Base-by-base conservation (phyloP, 2,797 vertebrate genomes). In the Neoniphon sammara region DNA sequence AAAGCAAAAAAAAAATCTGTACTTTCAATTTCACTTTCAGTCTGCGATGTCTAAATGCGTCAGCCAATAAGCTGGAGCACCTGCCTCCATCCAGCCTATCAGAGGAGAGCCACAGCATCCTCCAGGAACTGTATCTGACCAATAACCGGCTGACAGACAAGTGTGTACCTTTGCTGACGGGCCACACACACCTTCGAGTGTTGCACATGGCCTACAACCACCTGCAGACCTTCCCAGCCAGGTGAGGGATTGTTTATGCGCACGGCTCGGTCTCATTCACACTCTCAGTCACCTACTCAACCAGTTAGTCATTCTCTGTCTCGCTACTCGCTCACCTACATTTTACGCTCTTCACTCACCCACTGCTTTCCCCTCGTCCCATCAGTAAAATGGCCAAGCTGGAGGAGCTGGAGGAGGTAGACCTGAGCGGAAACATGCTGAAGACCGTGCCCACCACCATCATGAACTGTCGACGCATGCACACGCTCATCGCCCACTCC, bases 341-440 rank as follows among this genome's bases (percentile, higher is more conserved):
- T 49, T 54, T 34, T 53, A 25, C 1, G 6, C 10, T 11, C 17
- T 36, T 3, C 4, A 18, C 70, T 67, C 5, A 46, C 44, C 9
- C 1, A 2, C 21, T 65, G 7, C 20, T 57, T 36, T 44, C 5
- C 7, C 1, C 9, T 39, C 8, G 17, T 44, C 47, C 34, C 68
- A n/a, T 73, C 73, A 99, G 98, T 94, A 99, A 99, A 98, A 98
- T 99, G 98, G 97, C 97, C 62, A 98, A 98, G 89, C 79, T 99
- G 92, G 97, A 98, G 88, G 97, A 99, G 83, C 92, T 99, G 85
- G 98, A 99, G 83, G 98, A 99, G 92, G 94, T 98, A 10, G 97
- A 99, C 81, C 87, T 99, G 82, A 99, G 98, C 44, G 97, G 98
- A 67, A 99, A 99, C 91, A 95, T 96, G 84, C 93, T 99, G 85